Evolutionary conservation across 1,140 invertebrate genomes (phyloP).

Genomic region (Bombyx mandarina): DNA sequence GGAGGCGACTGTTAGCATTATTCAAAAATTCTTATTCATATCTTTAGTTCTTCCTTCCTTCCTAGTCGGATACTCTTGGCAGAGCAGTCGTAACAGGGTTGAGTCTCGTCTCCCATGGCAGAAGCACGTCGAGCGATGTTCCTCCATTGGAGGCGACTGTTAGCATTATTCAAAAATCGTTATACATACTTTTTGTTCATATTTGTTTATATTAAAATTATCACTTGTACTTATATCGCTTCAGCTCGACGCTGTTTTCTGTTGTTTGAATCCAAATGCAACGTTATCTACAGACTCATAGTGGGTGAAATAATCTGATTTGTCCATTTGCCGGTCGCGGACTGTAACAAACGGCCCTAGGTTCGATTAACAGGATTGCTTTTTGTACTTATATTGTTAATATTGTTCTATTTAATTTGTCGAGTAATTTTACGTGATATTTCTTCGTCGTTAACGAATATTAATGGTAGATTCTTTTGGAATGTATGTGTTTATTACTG

Average conservation of each 20-base stretch:
- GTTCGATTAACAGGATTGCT: slow-evolving; percentile 66
- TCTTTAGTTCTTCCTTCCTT: too few relatives aligned
- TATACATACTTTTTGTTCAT: neutral
- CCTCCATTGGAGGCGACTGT: too few relatives aligned
- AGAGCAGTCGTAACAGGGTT: too few relatives aligned
- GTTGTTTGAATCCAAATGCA: slow-evolving; percentile 15
- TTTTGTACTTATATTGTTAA: slow-evolving; percentile 29
- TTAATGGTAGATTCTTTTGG: too few relatives aligned
- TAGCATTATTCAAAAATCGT: too few relatives aligned
- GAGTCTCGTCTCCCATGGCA: too few relatives aligned
- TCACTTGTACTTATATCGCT: too few relatives aligned
- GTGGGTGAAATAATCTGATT: slow-evolving; percentile 69
- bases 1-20: too few relatives aligned
- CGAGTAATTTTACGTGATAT: slow-evolving; percentile 3
- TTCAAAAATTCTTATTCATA: too few relatives aligned
- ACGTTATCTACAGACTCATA: slow-evolving; percentile 64
- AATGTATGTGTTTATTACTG: too few relatives aligned
- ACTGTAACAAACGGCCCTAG: slow-evolving; percentile 51
- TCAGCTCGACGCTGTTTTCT: slow-evolving; percentile 10
- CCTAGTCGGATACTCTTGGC: too few relatives aligned
- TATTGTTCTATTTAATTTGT: slow-evolving; percentile 14
- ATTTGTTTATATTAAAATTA: neutral
- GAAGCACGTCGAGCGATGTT: too few relatives aligned
- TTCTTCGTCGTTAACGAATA: neutral
- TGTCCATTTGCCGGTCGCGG: slow-evolving; percentile 64